These are phyloP conservation scores for Cephalopterus ornatus DNA, from an alignment of 2,113 vertebrate genomes.

Conservation along the genomic window DNA sequence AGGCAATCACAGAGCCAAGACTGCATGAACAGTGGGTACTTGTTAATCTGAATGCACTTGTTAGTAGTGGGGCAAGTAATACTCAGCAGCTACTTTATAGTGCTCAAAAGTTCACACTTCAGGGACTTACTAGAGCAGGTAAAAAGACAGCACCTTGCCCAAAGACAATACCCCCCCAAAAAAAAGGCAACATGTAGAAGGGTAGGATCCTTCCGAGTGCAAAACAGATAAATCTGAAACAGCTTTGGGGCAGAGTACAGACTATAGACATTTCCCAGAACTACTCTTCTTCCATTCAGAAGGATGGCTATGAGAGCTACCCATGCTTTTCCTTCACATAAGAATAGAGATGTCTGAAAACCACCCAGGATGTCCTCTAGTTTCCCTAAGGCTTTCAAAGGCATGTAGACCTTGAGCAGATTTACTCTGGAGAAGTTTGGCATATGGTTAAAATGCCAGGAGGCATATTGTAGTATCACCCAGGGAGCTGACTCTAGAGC, in stretches of 20 bases:
- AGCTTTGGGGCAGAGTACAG: neutral
- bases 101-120: neutral
- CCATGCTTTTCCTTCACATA: neutral
- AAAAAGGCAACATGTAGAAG: neutral
- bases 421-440: neutral
- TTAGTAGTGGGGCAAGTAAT: neutral
- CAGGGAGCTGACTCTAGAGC: neutral
- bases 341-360: neutral
- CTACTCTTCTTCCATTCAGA: neutral
- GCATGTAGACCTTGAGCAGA: neutral
- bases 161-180: neutral
- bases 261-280: neutral
- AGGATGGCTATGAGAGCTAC: neutral
- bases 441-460: neutral
- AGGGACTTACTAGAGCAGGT: neutral
- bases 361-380: neutral
- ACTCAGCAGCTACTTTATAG: neutral
- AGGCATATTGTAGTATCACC: neutral
- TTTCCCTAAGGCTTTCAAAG: neutral
- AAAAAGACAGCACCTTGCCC: neutral
- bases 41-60: neutral
- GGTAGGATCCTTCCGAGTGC: neutral
- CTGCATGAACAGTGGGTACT: neutral
- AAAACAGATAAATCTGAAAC: neutral
- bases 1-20: neutral